Base-by-base conservation (phyloP, 2,113 vertebrate species). In the Eclectus roratus region DNA sequence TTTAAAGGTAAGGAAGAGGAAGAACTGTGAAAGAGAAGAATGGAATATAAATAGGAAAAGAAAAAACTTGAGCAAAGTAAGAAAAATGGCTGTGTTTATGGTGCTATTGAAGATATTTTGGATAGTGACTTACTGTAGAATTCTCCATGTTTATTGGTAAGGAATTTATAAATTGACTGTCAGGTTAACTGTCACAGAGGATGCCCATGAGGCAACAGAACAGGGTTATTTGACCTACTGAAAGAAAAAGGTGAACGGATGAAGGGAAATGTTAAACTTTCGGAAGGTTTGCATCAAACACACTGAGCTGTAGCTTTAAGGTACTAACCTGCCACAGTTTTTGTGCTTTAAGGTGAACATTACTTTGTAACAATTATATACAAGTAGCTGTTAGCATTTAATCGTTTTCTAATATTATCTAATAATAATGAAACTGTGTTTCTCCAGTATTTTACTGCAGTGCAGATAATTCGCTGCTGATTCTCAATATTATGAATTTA, bases 291-390 rank as follows among this genome's bases (percentile, higher is more conserved):
- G 4, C 29, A 47, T 43, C 64, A n/a, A 2, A 20, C 46, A 8
- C 6, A 3, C 24, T 49, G 41, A 24, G 3, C 55, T 50, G 31
- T 56, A 28, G 19, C 46, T 89, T 37, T 9, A 2, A n/a, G 31
- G 25, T 24, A 2, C 39, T 33, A 0, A 35, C 56, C 33, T 58
- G 31, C 20, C 28, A 3, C 2, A 0, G 56, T 1, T 37, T 7
- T 29, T 35, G 28, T 58, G 43, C 39, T 79, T 44, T 37, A 3
- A 20, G 44, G 0, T 80, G 35, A 72, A 28, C 3, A 0, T 53
- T 24, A 16, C 10, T 65, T 71, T 76, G 28, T 58, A 35, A 2
- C 5, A 10, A 53, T 18, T 33, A 15, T 13, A 64, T 28, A 37
- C 58, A 35, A 35, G 29, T 28, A 46, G 6, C 35, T 86, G 60